These are phyloP conservation scores for Philantomba maxwellii DNA, from an alignment of 2,113 vertebrate genomes.

Conservation along the genomic window DNA sequence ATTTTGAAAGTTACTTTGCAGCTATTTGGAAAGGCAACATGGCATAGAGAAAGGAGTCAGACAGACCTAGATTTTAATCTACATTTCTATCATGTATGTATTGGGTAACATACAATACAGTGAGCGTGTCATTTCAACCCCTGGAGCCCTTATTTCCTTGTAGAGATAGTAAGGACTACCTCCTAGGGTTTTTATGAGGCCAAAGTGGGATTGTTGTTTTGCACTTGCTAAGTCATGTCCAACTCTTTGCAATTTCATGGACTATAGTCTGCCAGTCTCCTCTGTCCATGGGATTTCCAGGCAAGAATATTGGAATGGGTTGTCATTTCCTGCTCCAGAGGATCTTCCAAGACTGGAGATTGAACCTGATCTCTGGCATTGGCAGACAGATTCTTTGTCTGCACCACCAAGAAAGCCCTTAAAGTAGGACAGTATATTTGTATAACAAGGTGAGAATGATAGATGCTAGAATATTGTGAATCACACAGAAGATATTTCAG, in stretches of 20 bases:
- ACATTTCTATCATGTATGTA: rapidly evolving
- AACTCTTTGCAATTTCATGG: background rate
- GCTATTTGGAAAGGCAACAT: background rate
- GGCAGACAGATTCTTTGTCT: background rate
- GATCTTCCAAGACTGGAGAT: background rate
- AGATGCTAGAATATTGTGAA: background rate
- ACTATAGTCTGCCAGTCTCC: background rate
- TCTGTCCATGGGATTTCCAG: background rate
- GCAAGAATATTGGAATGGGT: background rate
- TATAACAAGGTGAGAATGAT: background rate
- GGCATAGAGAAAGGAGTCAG: background rate
- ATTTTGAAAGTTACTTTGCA: background rate
- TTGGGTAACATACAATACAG: background rate
- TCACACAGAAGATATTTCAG: background rate
- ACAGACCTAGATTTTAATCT: background rate
- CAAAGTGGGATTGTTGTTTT: background rate
- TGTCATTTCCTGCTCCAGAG: background rate
- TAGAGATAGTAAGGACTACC: background rate
- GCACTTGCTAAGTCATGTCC: background rate
- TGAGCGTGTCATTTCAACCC: background rate
- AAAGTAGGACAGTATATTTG: background rate
- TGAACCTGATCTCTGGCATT: background rate
- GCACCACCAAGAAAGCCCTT: background rate
- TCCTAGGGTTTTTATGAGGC: background rate
- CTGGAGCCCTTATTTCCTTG: background rate